Evolutionary conservation across 2,113 vertebrate genomes (phyloP).

Genomic region (Sula dactylatra): DNA sequence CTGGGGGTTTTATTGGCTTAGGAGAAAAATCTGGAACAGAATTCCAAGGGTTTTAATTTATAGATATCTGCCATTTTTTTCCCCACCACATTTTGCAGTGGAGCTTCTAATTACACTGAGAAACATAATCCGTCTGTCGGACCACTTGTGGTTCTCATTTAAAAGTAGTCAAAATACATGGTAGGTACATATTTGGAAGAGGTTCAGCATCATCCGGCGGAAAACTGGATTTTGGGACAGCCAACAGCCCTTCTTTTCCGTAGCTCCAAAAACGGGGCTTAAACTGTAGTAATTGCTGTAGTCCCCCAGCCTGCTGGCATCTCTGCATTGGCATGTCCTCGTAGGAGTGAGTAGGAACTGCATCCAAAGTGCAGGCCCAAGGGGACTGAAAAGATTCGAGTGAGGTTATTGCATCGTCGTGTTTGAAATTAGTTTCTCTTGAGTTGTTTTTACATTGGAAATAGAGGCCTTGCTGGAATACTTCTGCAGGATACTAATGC

Average conservation of each 20-base stretch:
- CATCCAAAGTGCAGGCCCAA: background rate
- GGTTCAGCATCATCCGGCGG: background rate
- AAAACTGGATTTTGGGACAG: background rate
- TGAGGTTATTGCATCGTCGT: background rate
- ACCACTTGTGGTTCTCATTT: background rate
- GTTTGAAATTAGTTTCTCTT: background rate
- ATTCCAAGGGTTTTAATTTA: background rate
- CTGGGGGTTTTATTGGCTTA: background rate
- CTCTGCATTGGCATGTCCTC: background rate
- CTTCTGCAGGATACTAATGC: background rate
- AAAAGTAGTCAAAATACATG: background rate
- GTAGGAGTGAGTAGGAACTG: background rate
- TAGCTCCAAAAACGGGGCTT: background rate
- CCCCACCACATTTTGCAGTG: background rate
- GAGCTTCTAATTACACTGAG: background rate
- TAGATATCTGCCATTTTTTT: background rate
- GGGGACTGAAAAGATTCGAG: background rate
- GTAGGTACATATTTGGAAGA: background rate
- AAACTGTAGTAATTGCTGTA: background rate
- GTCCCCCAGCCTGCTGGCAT: background rate
- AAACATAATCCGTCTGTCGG: background rate
- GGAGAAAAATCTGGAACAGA: background rate
- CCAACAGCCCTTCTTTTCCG: background rate
- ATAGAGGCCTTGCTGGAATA: background rate
- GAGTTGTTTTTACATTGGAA: background rate